Percentiles rank a stretch among this genome's conserved stretches.
These are phyloP conservation scores for Colletes latitarsis DNA, from an alignment of 1,140 invertebrate species.

Conservation along the genomic window DNA sequence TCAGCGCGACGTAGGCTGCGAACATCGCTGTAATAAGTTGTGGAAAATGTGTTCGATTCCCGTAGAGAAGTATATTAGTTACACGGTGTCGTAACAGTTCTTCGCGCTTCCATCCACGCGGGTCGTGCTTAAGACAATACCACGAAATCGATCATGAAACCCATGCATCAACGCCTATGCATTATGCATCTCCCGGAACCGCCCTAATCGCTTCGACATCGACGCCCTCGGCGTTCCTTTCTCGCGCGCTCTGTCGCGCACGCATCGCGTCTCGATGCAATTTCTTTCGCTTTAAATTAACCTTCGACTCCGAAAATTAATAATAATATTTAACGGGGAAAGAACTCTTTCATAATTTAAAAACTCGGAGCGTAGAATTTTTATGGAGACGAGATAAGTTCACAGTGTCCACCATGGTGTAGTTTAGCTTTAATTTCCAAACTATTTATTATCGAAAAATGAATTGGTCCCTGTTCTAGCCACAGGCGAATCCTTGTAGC, in stretches of 20 bases:
- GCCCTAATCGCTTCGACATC: slow-evolving; percentile 40
- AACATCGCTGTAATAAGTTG: too few relatives aligned
- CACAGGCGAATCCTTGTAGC: too few relatives aligned
- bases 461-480: too few relatives aligned
- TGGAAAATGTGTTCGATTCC: too few relatives aligned
- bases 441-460: too few relatives aligned
- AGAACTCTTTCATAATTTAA: too few relatives aligned
- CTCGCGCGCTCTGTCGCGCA: not conserved
- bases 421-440: too few relatives aligned
- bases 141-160: slow-evolving; percentile 19
- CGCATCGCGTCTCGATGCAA: slow-evolving; percentile 17
- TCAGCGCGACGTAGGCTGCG: too few relatives aligned
- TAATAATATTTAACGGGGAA: too few relatives aligned
- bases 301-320: not conserved
- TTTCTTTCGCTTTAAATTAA: not conserved
- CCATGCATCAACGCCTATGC: slow-evolving; percentile 37
- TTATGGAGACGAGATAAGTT: too few relatives aligned
- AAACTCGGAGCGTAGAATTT: not conserved
- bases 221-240: slow-evolving; percentile 44
- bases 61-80: not conserved
- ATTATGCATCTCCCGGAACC: slow-evolving; percentile 41
- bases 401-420: too few relatives aligned
- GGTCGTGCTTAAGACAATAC: slow-evolving; percentile 11
- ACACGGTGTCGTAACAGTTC: not conserved
- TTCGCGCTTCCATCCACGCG: not conserved